These are phyloP conservation scores for Drosophila birchii DNA, from an alignment of 2,888 invertebrate species.

Conservation along the genomic window DNA sequence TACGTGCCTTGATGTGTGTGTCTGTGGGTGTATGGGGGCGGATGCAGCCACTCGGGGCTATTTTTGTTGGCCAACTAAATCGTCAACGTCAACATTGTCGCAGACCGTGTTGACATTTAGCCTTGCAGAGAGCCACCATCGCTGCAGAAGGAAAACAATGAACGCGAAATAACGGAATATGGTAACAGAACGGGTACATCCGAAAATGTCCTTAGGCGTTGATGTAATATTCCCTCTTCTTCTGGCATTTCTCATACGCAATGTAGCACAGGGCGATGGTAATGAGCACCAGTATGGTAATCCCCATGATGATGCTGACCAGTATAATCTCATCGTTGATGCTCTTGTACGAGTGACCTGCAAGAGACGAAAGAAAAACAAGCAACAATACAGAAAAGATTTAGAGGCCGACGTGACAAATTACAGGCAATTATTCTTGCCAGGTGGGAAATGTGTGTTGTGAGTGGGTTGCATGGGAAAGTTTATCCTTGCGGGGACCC, in stretches of 20 bases:
- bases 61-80: slow-evolving; percentile 70
- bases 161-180: slow-evolving; percentile 14
- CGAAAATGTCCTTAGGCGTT: slow-evolving; percentile 86
- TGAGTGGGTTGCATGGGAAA: slow-evolving; percentile 8
- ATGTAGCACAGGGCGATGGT: slow-evolving; percentile 93
- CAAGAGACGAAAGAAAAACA: slow-evolving; percentile 7
- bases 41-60: slow-evolving; percentile 36
- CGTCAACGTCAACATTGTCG: slow-evolving; percentile 77
- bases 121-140: slow-evolving; percentile 51
- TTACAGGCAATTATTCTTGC: slow-evolving; percentile 46
- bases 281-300: slow-evolving; percentile 91
- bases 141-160: slow-evolving; percentile 17
- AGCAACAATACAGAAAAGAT: slow-evolving; percentile 12
- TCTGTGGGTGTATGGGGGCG: not conserved
- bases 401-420: slow-evolving; percentile 45
- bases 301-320: slow-evolving; percentile 94
- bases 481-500: slow-evolving; percentile 2
- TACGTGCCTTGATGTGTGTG: slow-evolving; percentile 23
- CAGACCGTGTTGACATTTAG: slow-evolving; percentile 68
- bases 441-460: slow-evolving; percentile 5
- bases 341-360: slow-evolving; percentile 92
- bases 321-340: slow-evolving; percentile 94
- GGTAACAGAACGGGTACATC: not conserved
- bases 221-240: slow-evolving; percentile 88
- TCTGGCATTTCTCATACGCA: slow-evolving; percentile 90